Base-by-base conservation (phyloP, 2,888 invertebrate genomes). In the Operophtera brumata region DNA sequence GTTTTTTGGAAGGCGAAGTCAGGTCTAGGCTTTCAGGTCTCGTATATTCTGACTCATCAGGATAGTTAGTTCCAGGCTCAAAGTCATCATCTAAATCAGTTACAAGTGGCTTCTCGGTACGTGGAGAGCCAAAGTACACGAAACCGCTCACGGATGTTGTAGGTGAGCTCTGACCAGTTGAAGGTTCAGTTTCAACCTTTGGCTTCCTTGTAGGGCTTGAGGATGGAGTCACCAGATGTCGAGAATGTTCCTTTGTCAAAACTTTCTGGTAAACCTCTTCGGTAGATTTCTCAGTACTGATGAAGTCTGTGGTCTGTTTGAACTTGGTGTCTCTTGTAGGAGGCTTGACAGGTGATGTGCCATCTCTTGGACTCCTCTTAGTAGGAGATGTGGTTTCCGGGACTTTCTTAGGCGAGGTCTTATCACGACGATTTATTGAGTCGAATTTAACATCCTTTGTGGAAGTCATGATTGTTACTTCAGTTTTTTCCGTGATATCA, bases 131-230 rank as follows among this genome's bases (percentile, higher is more conserved):
- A 56, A 81, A 87, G 59, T 90, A 89, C 28, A 88, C 73, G 66
- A 92, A 91, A 41, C 92, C 92, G 71, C 92, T 92, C 0, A 90
- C 91, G 20, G 87, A 89, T 49, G 90, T 90, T 37, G 92, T 92
- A 1, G 92, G 92, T 43, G 91, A 91, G 55, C 86, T 88, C 70
- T 90, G 86, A 30, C 84, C 87, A 28, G 86, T 88, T 1, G 87
- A 87, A 11, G 84, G 78, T 56, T 78, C 82, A 25, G 75, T 75
- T 53, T 87, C 86, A 30, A 64, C 54, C 64, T 83, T 86, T 25
- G 82, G 79, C 65, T 81, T 84, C 45, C 91, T 79, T 2, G 90
- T 88, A 2, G 91, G 91, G 60, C 91, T 91, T 2, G 86, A 82
- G 14, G 90, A 86, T n/a, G 91, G 91, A 36, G 91, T 90, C 1